These are phyloP conservation scores for Ceriagrion tenellum DNA, from an alignment of 2,888 invertebrate species.

Conservation along the genomic window DNA sequence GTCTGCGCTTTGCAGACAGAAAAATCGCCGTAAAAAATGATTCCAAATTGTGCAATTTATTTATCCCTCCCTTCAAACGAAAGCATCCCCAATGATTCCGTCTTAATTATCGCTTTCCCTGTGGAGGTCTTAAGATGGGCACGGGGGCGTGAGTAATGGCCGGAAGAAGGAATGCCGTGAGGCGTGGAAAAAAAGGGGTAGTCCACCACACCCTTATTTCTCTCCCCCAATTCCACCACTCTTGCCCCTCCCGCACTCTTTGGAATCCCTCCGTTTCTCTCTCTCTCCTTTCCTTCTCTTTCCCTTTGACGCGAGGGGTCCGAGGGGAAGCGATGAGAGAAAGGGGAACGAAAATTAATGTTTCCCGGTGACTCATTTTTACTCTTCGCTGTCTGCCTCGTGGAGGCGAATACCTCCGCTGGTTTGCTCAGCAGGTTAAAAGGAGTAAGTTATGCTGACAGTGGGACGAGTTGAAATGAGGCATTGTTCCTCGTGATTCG, in stretches of 20 bases:
- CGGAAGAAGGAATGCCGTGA: background rate
- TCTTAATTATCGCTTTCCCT: conserved; percentile 15
- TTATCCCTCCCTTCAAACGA: background rate
- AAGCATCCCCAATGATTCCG: conserved; percentile 1
- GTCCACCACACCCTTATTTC: background rate
- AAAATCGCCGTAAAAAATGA: background rate
- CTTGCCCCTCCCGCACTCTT: too few species aligned
- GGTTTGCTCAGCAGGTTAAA: background rate
- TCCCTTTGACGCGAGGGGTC: background rate
- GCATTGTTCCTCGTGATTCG: background rate
- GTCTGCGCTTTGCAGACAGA: background rate
- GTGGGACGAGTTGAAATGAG: background rate
- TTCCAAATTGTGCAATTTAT: background rate
- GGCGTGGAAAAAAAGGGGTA: background rate
- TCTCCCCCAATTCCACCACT: background rate
- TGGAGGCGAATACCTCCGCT: background rate
- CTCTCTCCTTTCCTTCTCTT: too few species aligned
- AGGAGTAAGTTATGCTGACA: background rate
- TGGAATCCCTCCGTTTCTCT: too few species aligned
- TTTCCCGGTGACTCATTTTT: background rate
- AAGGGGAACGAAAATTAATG: background rate
- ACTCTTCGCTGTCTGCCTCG: background rate
- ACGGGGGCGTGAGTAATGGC: background rate
- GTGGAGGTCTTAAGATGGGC: background rate
- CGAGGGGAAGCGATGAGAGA: background rate